Evolutionary conservation across 1,140 invertebrate genomes (phyloP).

Genomic region (Pseudomyrmex concolor): DNA sequence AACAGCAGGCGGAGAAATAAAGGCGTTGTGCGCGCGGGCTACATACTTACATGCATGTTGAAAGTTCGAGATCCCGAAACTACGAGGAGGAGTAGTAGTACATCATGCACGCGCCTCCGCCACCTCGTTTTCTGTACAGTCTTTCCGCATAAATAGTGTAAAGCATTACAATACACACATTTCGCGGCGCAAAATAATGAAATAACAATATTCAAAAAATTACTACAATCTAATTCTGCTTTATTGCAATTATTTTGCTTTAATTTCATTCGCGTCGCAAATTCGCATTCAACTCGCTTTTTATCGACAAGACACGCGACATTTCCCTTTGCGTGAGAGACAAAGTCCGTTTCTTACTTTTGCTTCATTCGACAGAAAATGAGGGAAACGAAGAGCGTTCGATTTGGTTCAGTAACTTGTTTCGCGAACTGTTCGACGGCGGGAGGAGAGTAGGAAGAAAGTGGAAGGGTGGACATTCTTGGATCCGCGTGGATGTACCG

Average conservation of each 20-base stretch:
- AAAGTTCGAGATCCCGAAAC: conserved; percentile 63
- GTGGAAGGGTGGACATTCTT: conserved; percentile 77
- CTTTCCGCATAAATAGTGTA: conserved; percentile 1
- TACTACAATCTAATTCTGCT: neutral
- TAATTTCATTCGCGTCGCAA: neutral
- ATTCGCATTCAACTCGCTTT: conserved; percentile 8
- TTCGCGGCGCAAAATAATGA: conserved; percentile 14
- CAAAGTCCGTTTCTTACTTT: conserved; percentile 43
- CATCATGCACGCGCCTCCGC: neutral
- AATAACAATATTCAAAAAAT: conserved; percentile 18
- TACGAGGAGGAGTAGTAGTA: neutral
- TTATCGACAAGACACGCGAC: neutral
- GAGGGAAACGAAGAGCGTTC: conserved; percentile 59
- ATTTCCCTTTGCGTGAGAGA: conserved; percentile 27
- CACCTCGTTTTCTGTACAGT: neutral
- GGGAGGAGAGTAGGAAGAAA: conserved; percentile 36
- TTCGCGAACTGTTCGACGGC: conserved; percentile 64
- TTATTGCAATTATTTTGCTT: no score
- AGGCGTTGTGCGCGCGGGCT: conserved; percentile 42
- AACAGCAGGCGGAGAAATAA: conserved; percentile 55
- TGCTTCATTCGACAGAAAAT: conserved; percentile 24
- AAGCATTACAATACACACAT: neutral
- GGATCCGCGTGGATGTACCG: conserved; percentile 39
- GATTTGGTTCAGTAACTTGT: conserved; percentile 64
- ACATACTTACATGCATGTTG: conserved; percentile 47